Evolutionary conservation across 1,140 invertebrate species (phyloP), one percentile per base, ranked within the genome.

Genomic region (Lepidurus arcticus): DNA sequence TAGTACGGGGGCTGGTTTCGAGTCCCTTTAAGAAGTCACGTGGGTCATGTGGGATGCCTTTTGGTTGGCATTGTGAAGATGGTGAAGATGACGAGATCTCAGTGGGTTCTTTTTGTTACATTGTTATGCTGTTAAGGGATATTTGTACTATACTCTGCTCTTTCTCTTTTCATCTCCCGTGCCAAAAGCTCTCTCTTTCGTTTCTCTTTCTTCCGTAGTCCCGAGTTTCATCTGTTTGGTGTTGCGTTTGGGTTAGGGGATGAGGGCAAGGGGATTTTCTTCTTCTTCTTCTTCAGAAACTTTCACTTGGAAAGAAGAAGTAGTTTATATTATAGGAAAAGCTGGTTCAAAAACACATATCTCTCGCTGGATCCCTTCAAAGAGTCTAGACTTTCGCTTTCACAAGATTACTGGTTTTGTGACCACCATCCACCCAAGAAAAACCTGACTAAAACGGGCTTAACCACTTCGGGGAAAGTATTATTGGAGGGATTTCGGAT

Each of bases 291-390:
- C 53, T 13, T 13, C 0, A 21, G 53, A 65, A 65, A 65, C 53
- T 65, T 65, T 65, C 53, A 65, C 53, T 65, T 16, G 53, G 53
- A 21, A 65, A 65, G 53, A 65, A 65, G 53, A 65, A 65, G 53
- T 65, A 21, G 53, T 65, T 65, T 34, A 34, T 34, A 34, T 34
- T 34, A 34, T 34, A 65, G 53, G 53, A 65, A 65, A 65, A 65
- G 53, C 53, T 65, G 8, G 16, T 65, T 13, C 53, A 65, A n/a
- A 13, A n/a, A n/a, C 53, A 65, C 53, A 13, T 65, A n/a, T 65
- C 13, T 65, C 16, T 13, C 53, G 53, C 53, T 65, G 21, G 21
- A 65, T 21, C 8, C 13, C 6, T 65, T 21, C 13, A 65, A 11
- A 47, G 8, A 16, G 53, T 13, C 16, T 13, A 65, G 53, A 65